Evolutionary conservation across 2,113 vertebrate genomes (phyloP).

Genomic region (Marcusenius ussheri): DNA sequence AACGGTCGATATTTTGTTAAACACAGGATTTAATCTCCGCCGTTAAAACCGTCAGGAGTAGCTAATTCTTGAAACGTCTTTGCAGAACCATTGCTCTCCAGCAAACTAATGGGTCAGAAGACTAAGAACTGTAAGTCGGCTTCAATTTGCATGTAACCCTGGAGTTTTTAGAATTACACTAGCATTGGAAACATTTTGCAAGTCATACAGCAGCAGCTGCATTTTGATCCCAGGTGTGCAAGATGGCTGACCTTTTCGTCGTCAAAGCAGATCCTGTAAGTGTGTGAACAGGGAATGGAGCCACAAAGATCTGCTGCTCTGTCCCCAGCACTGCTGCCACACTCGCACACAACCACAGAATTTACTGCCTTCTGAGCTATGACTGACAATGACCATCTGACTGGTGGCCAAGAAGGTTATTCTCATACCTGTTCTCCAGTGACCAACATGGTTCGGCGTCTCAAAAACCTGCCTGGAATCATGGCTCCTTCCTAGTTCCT

Average conservation of each 20-base stretch:
- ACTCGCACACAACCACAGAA: not conserved
- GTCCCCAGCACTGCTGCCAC: not conserved
- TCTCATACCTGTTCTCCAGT: not conserved
- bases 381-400: not conserved
- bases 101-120: not conserved
- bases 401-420: not conserved
- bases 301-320: not conserved
- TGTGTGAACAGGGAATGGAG: not conserved
- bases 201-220: not conserved
- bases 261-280: not conserved
- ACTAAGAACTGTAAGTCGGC: not conserved
- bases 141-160: not conserved
- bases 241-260: not conserved
- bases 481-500: not conserved
- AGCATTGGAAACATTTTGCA: not conserved
- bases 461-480: not conserved
- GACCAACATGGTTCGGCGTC: not conserved
- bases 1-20: not conserved
- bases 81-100: not conserved
- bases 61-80: not conserved
- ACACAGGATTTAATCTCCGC: not conserved
- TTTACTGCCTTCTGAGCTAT: not conserved
- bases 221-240: not conserved
- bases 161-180: not conserved
- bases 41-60: too few relatives aligned